Conservation (phyloP, 1,140 invertebrate genomes). For the Eurosta solidaginis region DNA sequence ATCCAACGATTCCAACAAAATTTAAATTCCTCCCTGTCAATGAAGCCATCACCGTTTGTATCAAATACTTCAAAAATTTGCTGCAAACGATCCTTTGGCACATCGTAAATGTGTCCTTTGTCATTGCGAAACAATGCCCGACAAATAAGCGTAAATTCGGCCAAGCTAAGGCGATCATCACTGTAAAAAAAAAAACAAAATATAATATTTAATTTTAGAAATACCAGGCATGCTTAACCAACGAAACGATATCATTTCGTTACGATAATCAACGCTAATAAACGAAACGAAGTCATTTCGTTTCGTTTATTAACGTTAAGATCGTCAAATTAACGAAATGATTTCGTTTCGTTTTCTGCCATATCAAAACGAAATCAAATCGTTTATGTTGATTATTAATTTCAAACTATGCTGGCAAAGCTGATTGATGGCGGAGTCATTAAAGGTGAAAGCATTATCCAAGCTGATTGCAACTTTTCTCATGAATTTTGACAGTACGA, state of each 20-base stretch:
- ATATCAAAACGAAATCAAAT: too few relatives aligned
- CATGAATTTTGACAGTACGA: too few relatives aligned
- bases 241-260: neutral
- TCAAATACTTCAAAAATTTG: slow-evolving; percentile 83
- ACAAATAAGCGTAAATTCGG: slow-evolving; percentile 81
- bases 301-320: too few relatives aligned
- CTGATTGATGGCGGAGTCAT: too few relatives aligned
- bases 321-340: too few relatives aligned
- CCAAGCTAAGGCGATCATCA: slow-evolving; percentile 77
- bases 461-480: too few relatives aligned
- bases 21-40: slow-evolving; percentile 82
- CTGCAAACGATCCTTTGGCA: slow-evolving; percentile 72
- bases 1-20: slow-evolving; percentile 86
- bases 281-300: too few relatives aligned
- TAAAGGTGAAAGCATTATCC: too few relatives aligned
- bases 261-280: too few relatives aligned
- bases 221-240: neutral
- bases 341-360: too few relatives aligned
- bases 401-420: too few relatives aligned
- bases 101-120: slow-evolving; percentile 80
- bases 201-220: neutral
- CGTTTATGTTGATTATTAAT: too few relatives aligned
- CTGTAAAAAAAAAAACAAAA: slow-evolving; percentile 60
- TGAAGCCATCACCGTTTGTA: slow-evolving; percentile 75
- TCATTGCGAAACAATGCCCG: slow-evolving; percentile 85